Evolutionary conservation across 1,140 invertebrate genomes (phyloP), one percentile per base, ranked within the genome.

Genomic region (Ericerus pela): DNA sequence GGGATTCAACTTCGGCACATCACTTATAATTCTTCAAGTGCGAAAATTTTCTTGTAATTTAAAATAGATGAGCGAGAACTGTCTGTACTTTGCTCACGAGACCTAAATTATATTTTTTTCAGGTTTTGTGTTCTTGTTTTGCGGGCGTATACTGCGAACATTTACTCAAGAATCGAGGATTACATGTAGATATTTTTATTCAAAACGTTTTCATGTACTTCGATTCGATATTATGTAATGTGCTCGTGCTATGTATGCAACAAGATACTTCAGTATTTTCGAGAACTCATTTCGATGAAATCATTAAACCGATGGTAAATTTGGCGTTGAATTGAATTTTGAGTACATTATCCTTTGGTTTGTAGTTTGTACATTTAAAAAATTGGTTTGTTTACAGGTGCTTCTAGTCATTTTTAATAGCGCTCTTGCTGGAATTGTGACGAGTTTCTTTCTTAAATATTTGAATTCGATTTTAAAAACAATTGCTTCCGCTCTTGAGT

Each of bases 101-200:
- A 22, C 62, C 63, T 60, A n/a, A n/a, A n/a, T n/a, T n/a, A n/a
- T n/a, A n/a, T n/a, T n/a, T n/a, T 33, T 77, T 85, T 36, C 81
- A 96, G 78, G 84, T 89, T 27, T 79, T 94, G 58, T 94, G 85
- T 63, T 96, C 92, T 0, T 96, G 90, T 61, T 72, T 94, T 61
- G 93, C 93, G 14, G 92, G 93, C 16, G 93, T 96, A 11, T 97
- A 96, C 68, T 96, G 96, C 69, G 93, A 97, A 70, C 94, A 90
- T 72, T 72, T 97, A 33, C 70, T 97, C 0, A 97, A 97, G 75
- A 80, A 79, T 27, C 52, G 82, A 60, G 87, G 86, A 26, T 76
- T 79, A 12, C 78, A 83, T 60, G 80, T 93, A 0, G 83, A 93
- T 67, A 86, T 96, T 60, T 91, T 90, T 72, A 70, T 95, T 57